Evolutionary conservation across 2,888 invertebrate genomes (phyloP), one percentile per base, ranked within the genome.

Genomic region (Philaethria dido): DNA sequence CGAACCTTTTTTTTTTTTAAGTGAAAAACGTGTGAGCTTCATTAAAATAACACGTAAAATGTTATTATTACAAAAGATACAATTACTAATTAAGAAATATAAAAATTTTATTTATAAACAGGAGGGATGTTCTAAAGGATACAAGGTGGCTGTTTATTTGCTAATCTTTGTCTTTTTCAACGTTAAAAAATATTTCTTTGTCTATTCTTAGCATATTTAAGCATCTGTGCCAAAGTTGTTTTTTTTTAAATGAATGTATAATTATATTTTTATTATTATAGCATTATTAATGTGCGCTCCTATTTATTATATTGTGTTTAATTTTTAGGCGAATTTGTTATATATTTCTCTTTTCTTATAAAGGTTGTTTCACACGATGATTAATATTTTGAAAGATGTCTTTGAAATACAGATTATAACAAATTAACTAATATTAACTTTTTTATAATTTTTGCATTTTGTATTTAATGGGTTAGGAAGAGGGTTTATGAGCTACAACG

Each of bases 31-130:
- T 8, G 3, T 22, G 57, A 57, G 57, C 42, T 42, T 22, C 42
- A 57, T 22, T 20, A 2, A 29, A 52, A 52, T 52, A 29, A 52
- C 29, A 52, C n/a, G 8, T 4, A 16, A 52, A 52, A 16, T 48
- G 22, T 29, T 52, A 52, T 29, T 29, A 29, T 48, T 52, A 25
- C 50, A 29, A 52, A 16, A 50, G 25, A 29, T 22, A 50, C 25
- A 25, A n/a, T 50, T 50, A 50, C n/a, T 50, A n/a, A 25, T 50
- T 50, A 50, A 50, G 50, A 25, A 50, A 50, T 25, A 50, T 25
- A 39, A 55, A 20, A 20, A 39, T 14, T 20, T 39, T 57, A 22
- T 57, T 57, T 39, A 57, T 22, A 39, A 22, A 42, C n/a, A 42
- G n/a, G 22, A 42, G 42, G 39, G 39, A 57, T 39, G 57, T 57